These are phyloP conservation scores for Falcaria lacertinaria DNA, from an alignment of 2,888 invertebrate species.

Conservation along the genomic window DNA sequence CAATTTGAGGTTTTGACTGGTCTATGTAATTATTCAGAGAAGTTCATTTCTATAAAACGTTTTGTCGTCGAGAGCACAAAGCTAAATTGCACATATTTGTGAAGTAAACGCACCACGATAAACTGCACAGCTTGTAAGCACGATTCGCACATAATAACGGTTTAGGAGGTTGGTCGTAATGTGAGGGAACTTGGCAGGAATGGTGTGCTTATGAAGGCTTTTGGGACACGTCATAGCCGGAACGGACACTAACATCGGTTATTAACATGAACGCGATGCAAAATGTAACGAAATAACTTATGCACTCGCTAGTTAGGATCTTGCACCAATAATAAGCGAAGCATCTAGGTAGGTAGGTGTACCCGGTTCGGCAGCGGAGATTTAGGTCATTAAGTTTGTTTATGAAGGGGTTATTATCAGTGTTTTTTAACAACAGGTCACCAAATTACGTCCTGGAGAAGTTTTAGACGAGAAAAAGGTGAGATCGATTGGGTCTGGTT, in stretches of 20 bases:
- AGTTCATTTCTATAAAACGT: conserved; percentile 40
- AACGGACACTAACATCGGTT: conserved; percentile 60
- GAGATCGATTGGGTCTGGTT: conserved; percentile 80
- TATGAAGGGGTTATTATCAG: conserved; percentile 62
- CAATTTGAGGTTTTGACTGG: conserved; percentile 8
- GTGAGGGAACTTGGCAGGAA: conserved; percentile 36
- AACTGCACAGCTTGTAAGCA: conserved; percentile 77
- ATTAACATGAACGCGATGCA: conserved; percentile 62
- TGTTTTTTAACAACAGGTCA: conserved; percentile 83
- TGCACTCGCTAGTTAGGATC: conserved; percentile 63
- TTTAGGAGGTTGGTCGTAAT: conserved; percentile 38
- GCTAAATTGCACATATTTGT: conserved; percentile 73
- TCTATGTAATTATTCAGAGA: conserved; percentile 58
- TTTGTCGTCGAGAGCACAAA: conserved; percentile 66
- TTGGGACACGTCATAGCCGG: conserved; percentile 44
- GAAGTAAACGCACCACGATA: conserved; percentile 66
- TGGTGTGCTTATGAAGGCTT: conserved; percentile 52
- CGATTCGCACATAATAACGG: conserved; percentile 71
- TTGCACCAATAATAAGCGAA: conserved; percentile 59
- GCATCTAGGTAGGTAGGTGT: conserved; percentile 39
- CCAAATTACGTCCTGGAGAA: conserved; percentile 96
- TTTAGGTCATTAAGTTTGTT: conserved; percentile 50
- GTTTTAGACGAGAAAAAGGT: conserved; percentile 96
- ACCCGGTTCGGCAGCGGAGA: conserved; percentile 74
- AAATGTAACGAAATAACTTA: conserved; percentile 66